These are phyloP conservation scores for Cyrtonyx montezumae DNA, from an alignment of 2,113 vertebrate species.

Conservation along the genomic window DNA sequence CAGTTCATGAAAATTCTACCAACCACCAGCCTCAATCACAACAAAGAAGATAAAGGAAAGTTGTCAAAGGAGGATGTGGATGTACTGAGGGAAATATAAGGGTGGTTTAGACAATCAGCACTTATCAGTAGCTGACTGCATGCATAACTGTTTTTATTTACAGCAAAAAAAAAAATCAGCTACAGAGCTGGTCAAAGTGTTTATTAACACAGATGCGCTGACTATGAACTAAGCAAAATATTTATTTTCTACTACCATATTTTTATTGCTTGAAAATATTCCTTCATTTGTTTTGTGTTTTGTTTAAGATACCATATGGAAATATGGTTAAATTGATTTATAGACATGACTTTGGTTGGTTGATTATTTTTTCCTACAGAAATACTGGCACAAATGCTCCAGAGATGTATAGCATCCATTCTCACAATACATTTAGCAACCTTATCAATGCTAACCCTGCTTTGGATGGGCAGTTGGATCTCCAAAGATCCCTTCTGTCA, in stretches of 20 bases:
- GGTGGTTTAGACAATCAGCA: background rate
- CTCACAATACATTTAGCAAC: background rate
- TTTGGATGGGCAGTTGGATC: background rate
- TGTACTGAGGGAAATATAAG: background rate
- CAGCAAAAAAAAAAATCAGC: background rate
- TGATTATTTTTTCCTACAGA: background rate
- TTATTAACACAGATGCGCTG: background rate
- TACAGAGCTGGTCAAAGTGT: background rate
- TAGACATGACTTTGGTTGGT: background rate
- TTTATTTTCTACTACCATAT: background rate
- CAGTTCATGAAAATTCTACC: background rate
- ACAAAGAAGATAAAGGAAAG: background rate
- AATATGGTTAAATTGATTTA: background rate
- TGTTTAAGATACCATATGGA: rapidly evolving
- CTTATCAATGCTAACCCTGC: background rate
- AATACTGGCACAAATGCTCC: background rate
- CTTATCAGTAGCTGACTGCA: background rate
- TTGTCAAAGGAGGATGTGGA: background rate
- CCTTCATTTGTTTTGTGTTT: background rate
- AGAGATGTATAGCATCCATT: background rate
- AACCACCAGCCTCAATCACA: background rate
- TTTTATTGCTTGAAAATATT: background rate
- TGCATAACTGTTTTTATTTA: background rate
- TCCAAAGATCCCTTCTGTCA: background rate
- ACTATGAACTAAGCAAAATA: background rate